Evolutionary conservation across 2,113 vertebrate genomes (phyloP), one percentile per base, ranked within the genome.

Genomic region (Crocuta crocuta): DNA sequence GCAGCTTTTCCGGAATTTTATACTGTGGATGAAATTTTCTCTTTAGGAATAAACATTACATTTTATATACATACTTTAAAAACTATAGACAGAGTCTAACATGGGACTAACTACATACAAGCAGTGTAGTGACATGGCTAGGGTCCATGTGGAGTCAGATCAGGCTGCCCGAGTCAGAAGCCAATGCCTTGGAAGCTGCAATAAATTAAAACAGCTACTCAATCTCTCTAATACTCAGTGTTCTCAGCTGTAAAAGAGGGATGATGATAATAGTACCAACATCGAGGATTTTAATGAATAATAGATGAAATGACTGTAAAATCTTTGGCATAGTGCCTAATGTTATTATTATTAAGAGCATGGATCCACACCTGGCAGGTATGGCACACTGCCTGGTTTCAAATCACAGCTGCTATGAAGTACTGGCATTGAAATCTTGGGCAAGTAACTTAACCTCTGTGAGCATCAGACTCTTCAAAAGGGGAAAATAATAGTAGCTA

Each of bases 351-450:
- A 97, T 94, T 93, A 91, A 68, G 80, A 95, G 35, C 85, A 96
- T 50, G 83, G 66, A 78, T 74, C 86, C 90, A 97, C 96, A 98
- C 74, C 94, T 96, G 97, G 80, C 92, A 95, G 90, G 33, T 87
- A 84, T 39, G 90, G 94, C 94, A 95, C 71, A 93, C 35, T 97
- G 87, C 90, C 92, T 94, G n/a, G 70, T 91, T 79, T 97, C 65
- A 92, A 45, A 96, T 89, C 43, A 81, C 93, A 97, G n/a, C 90
- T 94, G 76, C 53, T 78, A n/a, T 17, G 84, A 95, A 71, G 61
- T 92, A 88, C 55, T 83, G 65, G 28, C 76, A 85, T 24, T 53
- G 86, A 96, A 95, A 86, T 48, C 45, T 74, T 50, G 53, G 71
- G 79, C 79, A 92, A 92, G 58, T 66, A 78, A 95, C 53, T 45